Evolutionary conservation across 1,140 invertebrate species (phyloP), one percentile per base, ranked within the genome.

Genomic region (Drosophila ananassae): DNA sequence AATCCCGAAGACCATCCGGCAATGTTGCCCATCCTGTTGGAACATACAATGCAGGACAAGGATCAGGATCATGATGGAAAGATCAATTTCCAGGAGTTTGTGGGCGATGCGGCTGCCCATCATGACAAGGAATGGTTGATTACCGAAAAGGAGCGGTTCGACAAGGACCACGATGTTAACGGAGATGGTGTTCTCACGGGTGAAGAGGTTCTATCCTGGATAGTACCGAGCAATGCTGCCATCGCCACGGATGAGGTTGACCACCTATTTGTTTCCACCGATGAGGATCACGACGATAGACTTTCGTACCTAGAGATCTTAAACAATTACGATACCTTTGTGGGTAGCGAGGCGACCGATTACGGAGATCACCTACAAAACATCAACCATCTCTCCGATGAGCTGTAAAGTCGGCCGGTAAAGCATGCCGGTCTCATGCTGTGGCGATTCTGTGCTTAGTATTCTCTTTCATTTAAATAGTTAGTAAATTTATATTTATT

Each of bases 261-360:
- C 54, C 98, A 99, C 93, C 93, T 99, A 46, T 97, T 99, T 90
- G 95, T 95, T 1, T 93, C 95, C n/a, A 95, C 97, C 1, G 98
- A 99, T 93, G 95, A 96, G 72, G 95, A 99, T 92, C 95, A 96
- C 82, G 97, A 99, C 92, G 95, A 95, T 64, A 91, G 95, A 66
- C 93, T 99, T 9, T 95, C 95, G 1, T 97, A 96, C 90, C 93
- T 96, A 6, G 98, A 99, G 94, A 95, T 99, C 52, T 90, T 99
- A 0, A 94, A 95, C 13, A 96, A 98, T 91, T 96, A 99, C 91
- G 96, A 98, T 68, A 94, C 96, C 41, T 99, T 99, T 93, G 98
- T 99, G 12, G 98, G 98, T 12, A 98, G 97, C 91, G 98, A 99
- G 93, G 98, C 96, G 0, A 98, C 98, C n/a, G 97, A 98, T 90